A percentile compares a stretch with the other conserved stretches of the same genome.
Evolutionary conservation across 2,113 vertebrate genomes (phyloP).

Genomic region (Apaloderma vittatum): DNA sequence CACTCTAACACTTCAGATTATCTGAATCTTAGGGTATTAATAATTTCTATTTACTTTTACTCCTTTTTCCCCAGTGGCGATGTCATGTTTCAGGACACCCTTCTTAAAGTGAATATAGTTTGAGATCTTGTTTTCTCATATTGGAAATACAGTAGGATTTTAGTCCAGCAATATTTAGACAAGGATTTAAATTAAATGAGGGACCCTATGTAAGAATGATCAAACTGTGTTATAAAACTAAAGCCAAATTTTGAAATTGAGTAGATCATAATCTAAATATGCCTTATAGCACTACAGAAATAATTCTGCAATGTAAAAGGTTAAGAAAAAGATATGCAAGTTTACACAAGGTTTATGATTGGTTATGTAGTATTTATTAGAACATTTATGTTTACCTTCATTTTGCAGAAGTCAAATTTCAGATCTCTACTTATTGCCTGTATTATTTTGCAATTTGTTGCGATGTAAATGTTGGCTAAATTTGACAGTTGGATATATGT

Average conservation of each 20-base stretch:
- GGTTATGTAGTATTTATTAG: not conserved
- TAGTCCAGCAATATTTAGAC: not conserved
- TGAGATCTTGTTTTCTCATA: not conserved
- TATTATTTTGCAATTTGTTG: not conserved
- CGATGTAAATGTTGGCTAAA: not conserved
- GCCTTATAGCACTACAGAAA: not conserved
- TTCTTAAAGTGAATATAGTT: not conserved
- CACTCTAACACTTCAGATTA: not conserved
- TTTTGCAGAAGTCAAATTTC: not conserved
- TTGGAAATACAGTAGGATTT: not conserved
- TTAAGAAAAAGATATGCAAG: not conserved
- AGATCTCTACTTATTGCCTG: not conserved
- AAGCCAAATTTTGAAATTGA: not conserved
- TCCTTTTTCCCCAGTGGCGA: rapidly evolving
- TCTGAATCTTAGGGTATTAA: not conserved
- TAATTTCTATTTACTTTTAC: not conserved
- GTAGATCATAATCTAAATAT: not conserved
- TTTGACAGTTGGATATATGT: not conserved
- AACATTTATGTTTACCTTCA: not conserved
- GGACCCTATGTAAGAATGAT: not conserved
- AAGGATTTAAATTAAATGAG: not conserved
- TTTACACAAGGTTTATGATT: not conserved
- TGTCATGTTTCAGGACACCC: not conserved
- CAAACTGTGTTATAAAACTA: not conserved
- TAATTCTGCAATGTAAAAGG: not conserved